Percentiles rank a stretch among this genome's conserved stretches.
Conservation (phyloP, 2,113 vertebrate species). For the Saguinus imperator region DNA sequence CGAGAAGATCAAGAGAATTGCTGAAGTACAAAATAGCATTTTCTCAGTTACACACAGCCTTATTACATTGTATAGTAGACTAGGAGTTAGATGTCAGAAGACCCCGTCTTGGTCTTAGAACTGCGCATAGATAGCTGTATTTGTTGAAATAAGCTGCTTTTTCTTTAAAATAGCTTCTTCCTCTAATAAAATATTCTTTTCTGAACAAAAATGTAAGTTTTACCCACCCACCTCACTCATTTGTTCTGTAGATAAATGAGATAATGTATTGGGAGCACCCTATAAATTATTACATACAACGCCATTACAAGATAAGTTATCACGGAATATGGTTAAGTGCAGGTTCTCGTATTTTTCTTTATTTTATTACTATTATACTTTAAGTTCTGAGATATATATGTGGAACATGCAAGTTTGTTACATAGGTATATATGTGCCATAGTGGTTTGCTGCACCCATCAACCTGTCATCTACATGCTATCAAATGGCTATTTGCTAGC, state of each 20-base stretch:
- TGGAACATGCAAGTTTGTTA: too few species aligned
- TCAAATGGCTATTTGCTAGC: neutral
- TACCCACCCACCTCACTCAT: neutral
- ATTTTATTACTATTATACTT: too few species aligned
- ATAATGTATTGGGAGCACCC: neutral
- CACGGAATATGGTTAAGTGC: neutral
- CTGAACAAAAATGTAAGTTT: neutral
- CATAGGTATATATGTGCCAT: too few species aligned
- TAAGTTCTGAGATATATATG: too few species aligned
- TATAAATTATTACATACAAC: neutral
- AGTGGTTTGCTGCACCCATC: too few species aligned
- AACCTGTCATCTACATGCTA: too few species aligned
- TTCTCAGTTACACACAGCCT: neutral
- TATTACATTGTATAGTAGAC: neutral
- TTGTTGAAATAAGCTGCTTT: constrained; percentile 3
- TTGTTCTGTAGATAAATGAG: neutral
- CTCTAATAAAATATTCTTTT: neutral
- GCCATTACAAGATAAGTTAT: neutral
- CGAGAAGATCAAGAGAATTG: neutral
- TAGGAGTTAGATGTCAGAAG: neutral
- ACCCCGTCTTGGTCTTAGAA: neutral
- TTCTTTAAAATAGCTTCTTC: constrained; percentile 30
- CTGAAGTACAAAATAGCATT: neutral
- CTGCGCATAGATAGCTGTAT: neutral
- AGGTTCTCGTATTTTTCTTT: neutral